Percentiles rank a stretch among this genome's conserved stretches.
These are phyloP conservation scores for Sesamia nonagrioides DNA, from an alignment of 1,140 invertebrate species.

Conservation along the genomic window DNA sequence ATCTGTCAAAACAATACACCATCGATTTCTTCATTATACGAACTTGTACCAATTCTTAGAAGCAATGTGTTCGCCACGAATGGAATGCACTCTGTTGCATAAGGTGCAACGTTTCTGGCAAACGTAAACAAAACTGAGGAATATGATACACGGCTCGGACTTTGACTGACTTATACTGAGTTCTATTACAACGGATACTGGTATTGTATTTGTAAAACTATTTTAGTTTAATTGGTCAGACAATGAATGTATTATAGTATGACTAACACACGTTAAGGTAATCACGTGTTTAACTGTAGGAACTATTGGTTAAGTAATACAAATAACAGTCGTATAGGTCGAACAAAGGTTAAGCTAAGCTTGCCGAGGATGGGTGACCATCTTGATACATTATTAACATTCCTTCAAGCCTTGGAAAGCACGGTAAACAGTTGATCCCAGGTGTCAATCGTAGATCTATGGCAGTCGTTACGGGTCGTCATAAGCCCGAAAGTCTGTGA, in stretches of 20 bases:
- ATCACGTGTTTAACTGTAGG: too few relatives aligned
- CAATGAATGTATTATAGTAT: not conserved
- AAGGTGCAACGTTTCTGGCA: constrained; percentile 38
- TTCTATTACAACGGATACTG: constrained; percentile 13
- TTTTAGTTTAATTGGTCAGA: not conserved
- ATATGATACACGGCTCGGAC: constrained; percentile 27
- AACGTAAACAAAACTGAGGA: constrained; percentile 28
- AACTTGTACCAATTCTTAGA: constrained; percentile 15
- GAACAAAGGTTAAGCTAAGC: too few relatives aligned
- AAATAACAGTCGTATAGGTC: too few relatives aligned
- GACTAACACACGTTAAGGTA: too few relatives aligned
- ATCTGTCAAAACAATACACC: not conserved
- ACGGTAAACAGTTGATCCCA: too few relatives aligned
- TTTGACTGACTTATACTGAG: not conserved
- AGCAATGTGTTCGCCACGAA: not conserved
- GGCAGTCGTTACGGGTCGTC: too few relatives aligned
- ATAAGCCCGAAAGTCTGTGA: too few relatives aligned
- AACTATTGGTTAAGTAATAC: not conserved
- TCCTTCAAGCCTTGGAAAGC: too few relatives aligned
- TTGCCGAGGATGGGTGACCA: too few relatives aligned
- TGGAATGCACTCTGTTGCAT: constrained; percentile 35
- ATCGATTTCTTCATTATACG: not conserved
- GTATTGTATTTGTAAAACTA: not conserved
- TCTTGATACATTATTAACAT: too few relatives aligned
- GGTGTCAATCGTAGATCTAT: too few relatives aligned